Percentiles rank a stretch among this genome's conserved stretches.
These are phyloP conservation scores for Brachynemurus nebulosus DNA, from an alignment of 2,888 invertebrate genomes.

Conservation along the genomic window DNA sequence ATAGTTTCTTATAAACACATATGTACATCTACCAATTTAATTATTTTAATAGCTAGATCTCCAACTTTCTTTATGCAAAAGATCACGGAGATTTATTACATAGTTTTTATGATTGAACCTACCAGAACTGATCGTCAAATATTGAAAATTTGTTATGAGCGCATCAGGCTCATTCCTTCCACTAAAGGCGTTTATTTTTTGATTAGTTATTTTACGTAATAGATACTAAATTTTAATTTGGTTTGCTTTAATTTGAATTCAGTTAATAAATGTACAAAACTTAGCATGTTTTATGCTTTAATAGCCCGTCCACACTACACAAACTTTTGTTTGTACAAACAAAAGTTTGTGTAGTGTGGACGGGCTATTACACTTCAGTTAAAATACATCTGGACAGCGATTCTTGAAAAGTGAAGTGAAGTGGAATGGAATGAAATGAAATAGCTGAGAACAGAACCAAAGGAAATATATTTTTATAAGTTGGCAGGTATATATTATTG, in stretches of 20 bases:
- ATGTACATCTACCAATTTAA: neutral
- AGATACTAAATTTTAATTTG: slow-evolving; percentile 13
- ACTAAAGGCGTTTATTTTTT: slow-evolving; percentile 18
- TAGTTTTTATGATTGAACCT: neutral
- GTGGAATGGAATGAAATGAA: too few species aligned
- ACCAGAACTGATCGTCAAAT: neutral
- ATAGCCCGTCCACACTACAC: neutral
- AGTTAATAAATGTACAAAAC: slow-evolving; percentile 14
- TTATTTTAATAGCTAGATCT: neutral
- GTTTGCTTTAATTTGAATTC: slow-evolving; percentile 14
- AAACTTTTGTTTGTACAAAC: too few species aligned
- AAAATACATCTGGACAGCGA: too few species aligned
- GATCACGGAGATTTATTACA: neutral
- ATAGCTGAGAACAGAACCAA: too few species aligned
- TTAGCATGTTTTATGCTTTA: slow-evolving; percentile 12
- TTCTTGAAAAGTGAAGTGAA: too few species aligned
- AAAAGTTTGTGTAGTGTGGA: too few species aligned
- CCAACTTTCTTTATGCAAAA: neutral
- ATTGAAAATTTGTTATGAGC: neutral
- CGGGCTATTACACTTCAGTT: too few species aligned
- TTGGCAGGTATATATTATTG: too few species aligned
- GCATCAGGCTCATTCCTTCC: slow-evolving; percentile 8
- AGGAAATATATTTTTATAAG: too few species aligned
- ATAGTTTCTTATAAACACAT: neutral
- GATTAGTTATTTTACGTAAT: slow-evolving; percentile 14